Base-by-base conservation (phyloP, 2,888 invertebrate genomes). In the Tupiocoris notatus region DNA sequence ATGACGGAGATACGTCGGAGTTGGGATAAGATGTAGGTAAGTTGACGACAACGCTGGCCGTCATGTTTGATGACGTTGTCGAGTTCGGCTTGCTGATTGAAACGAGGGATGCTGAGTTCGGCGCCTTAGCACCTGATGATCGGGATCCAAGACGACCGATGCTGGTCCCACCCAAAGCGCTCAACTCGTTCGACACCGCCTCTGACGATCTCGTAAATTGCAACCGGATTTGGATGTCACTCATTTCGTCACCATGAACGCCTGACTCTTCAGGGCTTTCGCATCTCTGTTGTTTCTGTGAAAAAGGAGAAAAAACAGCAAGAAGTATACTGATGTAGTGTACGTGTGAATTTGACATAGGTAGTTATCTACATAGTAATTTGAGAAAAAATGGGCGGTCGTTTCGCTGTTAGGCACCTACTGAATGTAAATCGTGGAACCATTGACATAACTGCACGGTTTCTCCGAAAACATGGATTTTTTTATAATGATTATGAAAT, bases 151-250 rank as follows among this genome's bases (percentile, higher is more conserved):
- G 17, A 7, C 70, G 17, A 18, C 70, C 70, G 9, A 57, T 25
- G 25, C 70, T 1, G n/a, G 24, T 59, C 1, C 70, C 61, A n/a
- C 23, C 59, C 16, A 58, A 20, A 21, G 22, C 58, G 16, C 74
- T 77, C 21, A 66, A 65, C 23, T 78, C 74, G 71, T 59, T 78
- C 23, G 78, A 73, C 16, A 39, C 75, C 20, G 77, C 78, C 39
- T 39, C 39, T 7, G 39, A 39, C 12, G 78, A 77, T 59, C 79
- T 70, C 78, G 75, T 81, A 79, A 70, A 80, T 78, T 83, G 83
- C 76, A 83, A 80, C 39, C 84, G 81, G 77, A 84, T 82, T 79
- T 84, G 84, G 79, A 85, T 86, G 82, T 86, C 84, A 79, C 84
- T 84, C 80, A 84, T 81, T 79, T 84, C 84, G 77, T 85, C 84